phyloP scores from a whole-genome alignment of 2,113 vertebrate species.

The Gadus macrocephalus region DNA sequence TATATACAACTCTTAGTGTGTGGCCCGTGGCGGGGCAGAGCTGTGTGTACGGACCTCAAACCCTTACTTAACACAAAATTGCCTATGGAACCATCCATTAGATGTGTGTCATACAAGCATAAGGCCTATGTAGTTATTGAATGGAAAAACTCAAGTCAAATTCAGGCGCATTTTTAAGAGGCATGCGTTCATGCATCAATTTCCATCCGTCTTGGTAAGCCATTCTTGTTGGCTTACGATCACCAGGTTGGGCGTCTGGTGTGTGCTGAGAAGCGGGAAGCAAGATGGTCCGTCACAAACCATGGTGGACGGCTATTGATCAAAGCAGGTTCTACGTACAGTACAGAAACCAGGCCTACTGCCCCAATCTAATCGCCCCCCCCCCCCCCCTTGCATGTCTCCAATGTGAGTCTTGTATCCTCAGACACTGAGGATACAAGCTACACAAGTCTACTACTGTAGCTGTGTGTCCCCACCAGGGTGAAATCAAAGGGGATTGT shows the following conservation, averaged over 20 bases:
- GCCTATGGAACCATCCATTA: too few relatives aligned
- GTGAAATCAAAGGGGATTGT: slow-evolving; percentile 38
- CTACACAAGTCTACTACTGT: too few relatives aligned
- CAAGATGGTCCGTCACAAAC: slow-evolving; percentile 1
- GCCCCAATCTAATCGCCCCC: too few relatives aligned
- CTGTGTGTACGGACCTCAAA: too few relatives aligned
- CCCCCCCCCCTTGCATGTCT: too few relatives aligned
- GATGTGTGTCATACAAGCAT: background rate
- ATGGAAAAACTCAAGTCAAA: slow-evolving; percentile 8
- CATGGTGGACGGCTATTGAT: slow-evolving; percentile 3
- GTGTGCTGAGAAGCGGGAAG: slow-evolving; percentile 23
- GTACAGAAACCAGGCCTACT: too few relatives aligned
- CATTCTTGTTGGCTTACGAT: slow-evolving; percentile 38
- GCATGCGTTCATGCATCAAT: background rate
- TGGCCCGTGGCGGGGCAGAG: background rate
- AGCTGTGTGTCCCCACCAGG: slow-evolving; percentile 13
- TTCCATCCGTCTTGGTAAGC: slow-evolving; percentile 11
- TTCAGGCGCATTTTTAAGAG: slow-evolving; percentile 8
- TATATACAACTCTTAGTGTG: background rate
- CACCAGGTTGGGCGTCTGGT: slow-evolving; percentile 36
- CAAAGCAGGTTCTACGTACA: too few relatives aligned
- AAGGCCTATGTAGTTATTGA: background rate
- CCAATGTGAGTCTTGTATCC: too few relatives aligned
- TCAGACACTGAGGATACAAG: too few relatives aligned
- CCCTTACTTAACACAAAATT: too few relatives aligned